phyloP scores from a whole-genome alignment of 2,113 vertebrate genomes.

The Calyptomena viridis region DNA sequence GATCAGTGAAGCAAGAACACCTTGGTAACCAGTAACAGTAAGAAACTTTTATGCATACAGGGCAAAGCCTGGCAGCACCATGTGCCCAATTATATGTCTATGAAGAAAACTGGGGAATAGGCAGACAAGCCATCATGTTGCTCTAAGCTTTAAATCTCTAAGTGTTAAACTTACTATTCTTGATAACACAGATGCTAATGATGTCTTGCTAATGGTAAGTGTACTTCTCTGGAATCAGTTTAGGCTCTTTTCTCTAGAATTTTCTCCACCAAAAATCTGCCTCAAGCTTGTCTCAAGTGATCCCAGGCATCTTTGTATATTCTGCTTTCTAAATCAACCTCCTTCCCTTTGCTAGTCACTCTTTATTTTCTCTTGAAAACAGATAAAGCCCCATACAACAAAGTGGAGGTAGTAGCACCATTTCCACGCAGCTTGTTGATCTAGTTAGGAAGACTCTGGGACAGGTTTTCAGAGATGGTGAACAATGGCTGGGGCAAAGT shows the following conservation, averaged over 20 bases:
- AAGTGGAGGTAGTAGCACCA: not conserved
- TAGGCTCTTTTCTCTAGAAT: not conserved
- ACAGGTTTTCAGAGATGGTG: not conserved
- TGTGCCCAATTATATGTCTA: not conserved
- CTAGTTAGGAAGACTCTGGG: not conserved
- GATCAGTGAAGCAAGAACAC: not conserved
- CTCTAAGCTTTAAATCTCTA: not conserved
- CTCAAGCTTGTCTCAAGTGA: not conserved
- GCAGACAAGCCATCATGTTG: not conserved
- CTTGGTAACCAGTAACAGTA: not conserved
- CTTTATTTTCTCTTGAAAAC: not conserved
- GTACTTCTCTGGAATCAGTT: not conserved
- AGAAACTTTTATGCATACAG: not conserved
- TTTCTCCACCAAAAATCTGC: not conserved
- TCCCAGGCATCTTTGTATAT: not conserved
- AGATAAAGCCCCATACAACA: not conserved
- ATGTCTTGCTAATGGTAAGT: not conserved
- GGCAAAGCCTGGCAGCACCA: not conserved
- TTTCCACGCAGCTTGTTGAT: not conserved
- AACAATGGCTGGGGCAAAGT: not conserved
- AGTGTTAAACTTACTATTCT: not conserved
- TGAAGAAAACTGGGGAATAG: not conserved
- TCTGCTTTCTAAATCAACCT: not conserved
- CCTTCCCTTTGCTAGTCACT: not conserved
- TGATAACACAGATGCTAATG: not conserved